Evolutionary conservation across 2,888 invertebrate genomes (phyloP), one percentile per base, ranked within the genome.

Genomic region (Tiliacea aurago): DNA sequence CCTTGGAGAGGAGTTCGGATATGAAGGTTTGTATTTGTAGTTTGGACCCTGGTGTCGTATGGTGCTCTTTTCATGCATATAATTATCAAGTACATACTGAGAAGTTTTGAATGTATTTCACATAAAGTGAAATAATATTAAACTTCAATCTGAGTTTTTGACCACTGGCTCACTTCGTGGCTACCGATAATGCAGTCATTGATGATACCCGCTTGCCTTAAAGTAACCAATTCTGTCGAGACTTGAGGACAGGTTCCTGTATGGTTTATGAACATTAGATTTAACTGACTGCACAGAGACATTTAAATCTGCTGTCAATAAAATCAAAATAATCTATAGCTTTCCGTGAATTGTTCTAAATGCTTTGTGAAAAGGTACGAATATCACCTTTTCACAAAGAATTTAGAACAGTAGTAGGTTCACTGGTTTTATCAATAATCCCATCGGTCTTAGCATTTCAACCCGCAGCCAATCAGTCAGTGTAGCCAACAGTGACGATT

Each of bases 401-500:
- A 23, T 20, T 33, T 7, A 33, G 15, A 61, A 20, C 13, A n/a
- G 20, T 18, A 53, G 18, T n/a, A 47, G 4, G 28, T 13, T 2
- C 28, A 18, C n/a, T 33, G 9, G 13, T 33, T 33, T 0, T 33
- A 23, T 28, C 47, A 20, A 51, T 37, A 15, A 28, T 9, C 7
- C 20, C 64, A 74, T 66, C 55, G 63, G 43, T 59, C 72, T 63
- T 18, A 45, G 45, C 63, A 49, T 59, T 55, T 61, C 62, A 66
- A 51, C 49, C 47, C 47, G 41, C 66, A 56, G 69, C 41, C 70
- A 85, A 77, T 88, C 83, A 55, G 78, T 88, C 89, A 75, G 78
- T 82, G 89, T 87, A 80, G 65, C 67, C 61, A 76, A 28, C 88
- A 88, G 81, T 71, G 65, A 65, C 74, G 86, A 89, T 89, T 87